Evolutionary conservation across 1,140 invertebrate species (phyloP).

Genomic region (Anadara kagoshimensis): DNA sequence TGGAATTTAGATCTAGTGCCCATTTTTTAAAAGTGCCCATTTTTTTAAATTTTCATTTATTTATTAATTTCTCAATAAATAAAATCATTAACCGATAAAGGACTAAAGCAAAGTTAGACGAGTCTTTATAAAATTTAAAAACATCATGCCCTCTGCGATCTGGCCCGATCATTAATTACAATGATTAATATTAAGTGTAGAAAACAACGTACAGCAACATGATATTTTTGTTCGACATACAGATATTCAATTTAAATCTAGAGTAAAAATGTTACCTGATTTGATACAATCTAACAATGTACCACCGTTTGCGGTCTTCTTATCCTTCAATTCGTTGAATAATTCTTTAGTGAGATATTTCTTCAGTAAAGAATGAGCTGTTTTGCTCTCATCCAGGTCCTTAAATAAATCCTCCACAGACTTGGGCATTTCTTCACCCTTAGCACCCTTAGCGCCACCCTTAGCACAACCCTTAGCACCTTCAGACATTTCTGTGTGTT

Average conservation of each 20-base stretch:
- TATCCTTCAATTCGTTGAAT: constrained; percentile 53
- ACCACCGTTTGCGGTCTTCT: constrained; percentile 57
- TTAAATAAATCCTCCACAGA: constrained; percentile 20
- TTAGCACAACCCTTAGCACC: too few relatives aligned
- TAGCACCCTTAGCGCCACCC: neutral
- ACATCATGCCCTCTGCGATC: neutral
- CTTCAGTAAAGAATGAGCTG: constrained; percentile 57
- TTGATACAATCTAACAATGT: constrained; percentile 60
- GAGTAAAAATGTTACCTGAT: constrained; percentile 53
- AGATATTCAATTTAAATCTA: neutral
- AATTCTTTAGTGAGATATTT: constrained; percentile 55
- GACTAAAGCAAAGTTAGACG: too few relatives aligned
- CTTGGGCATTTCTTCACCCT: constrained; percentile 1
- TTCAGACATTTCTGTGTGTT: too few relatives aligned
- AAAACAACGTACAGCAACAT: too few relatives aligned
- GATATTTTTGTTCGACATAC: neutral
- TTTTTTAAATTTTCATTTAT: too few relatives aligned
- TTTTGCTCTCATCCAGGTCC: constrained; percentile 35
- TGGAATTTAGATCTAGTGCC: too few relatives aligned
- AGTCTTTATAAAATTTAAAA: neutral
- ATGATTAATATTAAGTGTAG: neutral
- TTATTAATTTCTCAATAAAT: too few relatives aligned
- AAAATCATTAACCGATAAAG: too few relatives aligned
- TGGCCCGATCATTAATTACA: neutral
- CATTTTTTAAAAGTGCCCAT: too few relatives aligned